Conservation (phyloP, 2,113 vertebrate species). For the Dinomys branickii region DNA sequence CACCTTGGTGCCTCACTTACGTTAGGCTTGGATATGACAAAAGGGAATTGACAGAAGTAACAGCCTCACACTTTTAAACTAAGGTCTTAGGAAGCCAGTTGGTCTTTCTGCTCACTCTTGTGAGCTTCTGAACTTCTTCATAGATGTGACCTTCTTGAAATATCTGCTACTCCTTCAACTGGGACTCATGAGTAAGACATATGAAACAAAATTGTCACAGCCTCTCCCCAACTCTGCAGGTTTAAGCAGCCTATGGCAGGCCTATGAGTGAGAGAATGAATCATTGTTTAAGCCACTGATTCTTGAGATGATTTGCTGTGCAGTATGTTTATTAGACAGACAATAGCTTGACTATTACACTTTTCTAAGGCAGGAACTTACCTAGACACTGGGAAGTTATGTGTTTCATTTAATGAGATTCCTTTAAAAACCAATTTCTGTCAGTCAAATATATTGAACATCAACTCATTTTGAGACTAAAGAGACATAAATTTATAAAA, state of each 20-base stretch:
- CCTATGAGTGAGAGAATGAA: neutral
- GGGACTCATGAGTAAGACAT: neutral
- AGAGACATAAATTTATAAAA: neutral
- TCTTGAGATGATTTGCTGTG: neutral
- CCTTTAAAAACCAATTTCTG: slow-evolving; percentile 49
- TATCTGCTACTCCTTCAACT: neutral
- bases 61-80: neutral
- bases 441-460: slow-evolving; percentile 22
- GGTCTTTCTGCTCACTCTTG: neutral
- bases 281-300: neutral
- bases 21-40: neutral
- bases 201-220: neutral
- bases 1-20: neutral
- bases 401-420: neutral
- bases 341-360: neutral
- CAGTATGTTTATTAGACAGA: neutral
- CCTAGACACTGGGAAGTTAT: neutral
- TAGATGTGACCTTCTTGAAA: neutral
- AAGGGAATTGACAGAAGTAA: neutral
- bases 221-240: neutral
- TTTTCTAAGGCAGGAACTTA: slow-evolving; percentile 10
- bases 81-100: neutral
- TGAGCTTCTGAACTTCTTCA: neutral
- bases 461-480: slow-evolving; percentile 31
- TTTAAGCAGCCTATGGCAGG: neutral